These are phyloP conservation scores for Stomatorhinus walkeri DNA, from an alignment of 2,797 vertebrate species.

Conservation along the genomic window DNA sequence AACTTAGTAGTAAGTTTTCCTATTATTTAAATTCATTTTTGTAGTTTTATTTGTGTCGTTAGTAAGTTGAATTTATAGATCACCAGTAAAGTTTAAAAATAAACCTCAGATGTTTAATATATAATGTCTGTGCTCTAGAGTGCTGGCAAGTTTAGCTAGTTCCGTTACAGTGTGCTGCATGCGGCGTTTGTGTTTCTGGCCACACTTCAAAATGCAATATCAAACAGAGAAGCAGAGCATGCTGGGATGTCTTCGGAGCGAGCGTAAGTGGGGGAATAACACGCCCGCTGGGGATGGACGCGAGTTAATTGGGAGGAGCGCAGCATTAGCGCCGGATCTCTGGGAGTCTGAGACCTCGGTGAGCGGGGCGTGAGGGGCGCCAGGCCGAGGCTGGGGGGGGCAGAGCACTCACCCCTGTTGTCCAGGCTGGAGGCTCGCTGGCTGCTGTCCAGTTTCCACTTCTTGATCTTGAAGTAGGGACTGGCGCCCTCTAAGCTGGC, in stretches of 20 bases:
- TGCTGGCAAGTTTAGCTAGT: neutral
- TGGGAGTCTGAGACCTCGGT: neutral
- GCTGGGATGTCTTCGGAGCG: neutral
- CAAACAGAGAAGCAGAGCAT: neutral
- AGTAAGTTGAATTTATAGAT: neutral
- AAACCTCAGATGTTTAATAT: neutral
- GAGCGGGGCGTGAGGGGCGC: neutral
- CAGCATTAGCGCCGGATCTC: neutral
- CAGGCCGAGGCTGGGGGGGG: neutral
- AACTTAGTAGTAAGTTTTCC: neutral
- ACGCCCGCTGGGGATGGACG: neutral
- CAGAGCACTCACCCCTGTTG: conserved; percentile 73
- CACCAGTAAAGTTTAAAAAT: neutral
- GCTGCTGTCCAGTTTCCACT: conserved; percentile 89
- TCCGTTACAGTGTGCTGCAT: neutral
- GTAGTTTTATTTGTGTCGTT: neutral
- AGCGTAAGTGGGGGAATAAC: neutral
- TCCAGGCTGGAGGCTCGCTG: conserved; percentile 92
- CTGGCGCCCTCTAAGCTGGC: conserved; percentile 90
- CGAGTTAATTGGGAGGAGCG: neutral
- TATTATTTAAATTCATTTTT: neutral
- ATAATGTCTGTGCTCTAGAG: neutral
- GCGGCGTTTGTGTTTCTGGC: neutral
- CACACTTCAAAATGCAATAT: neutral
- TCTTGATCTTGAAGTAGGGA: conserved; percentile 94